Base-by-base conservation (phyloP, 2,888 invertebrate genomes). In the Tipula vernalis region DNA sequence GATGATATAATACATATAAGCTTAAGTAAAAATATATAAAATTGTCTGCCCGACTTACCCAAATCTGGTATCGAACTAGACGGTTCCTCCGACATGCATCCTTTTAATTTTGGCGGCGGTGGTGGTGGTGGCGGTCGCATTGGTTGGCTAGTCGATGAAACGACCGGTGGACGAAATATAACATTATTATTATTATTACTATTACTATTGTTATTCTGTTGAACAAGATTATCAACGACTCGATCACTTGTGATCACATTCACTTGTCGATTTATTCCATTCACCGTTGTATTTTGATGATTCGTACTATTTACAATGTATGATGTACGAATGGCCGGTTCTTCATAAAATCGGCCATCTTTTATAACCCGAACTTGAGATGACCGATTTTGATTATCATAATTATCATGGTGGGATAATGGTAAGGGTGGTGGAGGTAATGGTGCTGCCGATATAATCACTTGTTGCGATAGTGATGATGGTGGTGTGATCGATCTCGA, bases 51-150 rank as follows among this genome's bases (percentile, higher is more conserved):
- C 42, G 87, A 93, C 96, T 95, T 91, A 96, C 96, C 96, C 93
- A 96, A 93, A 93, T 96, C 96, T 88, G 96, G 96, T 91, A 96
- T 96, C 89, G 96, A 96, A 92, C 96, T 96, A 89, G 96, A 95
- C 12, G 96, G 96, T 91, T 96, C 96, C 92, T 96, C 96, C 87
- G 88, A 5, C 87, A 86, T 8, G 51, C 6, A 28, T 15, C 5
- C 18, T 36, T 86, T 86, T 51, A 36, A 36, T 86, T 91, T 91
- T 12, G 91, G 91, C 57, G 91, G 91, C 12, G 91, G 91, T 28
- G 91, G 91, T 41, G 91, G 91, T 39, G 91, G 91, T 6, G 91
- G 91, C 28, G 91, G 91, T 36, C 91, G 90, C 91, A 91, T 91
- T 87, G 91, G 89, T 87, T 87, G 85, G 87, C 88, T 89, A 87